Evolutionary conservation across 2,113 vertebrate species (phyloP).

Genomic region (Otus sunia): DNA sequence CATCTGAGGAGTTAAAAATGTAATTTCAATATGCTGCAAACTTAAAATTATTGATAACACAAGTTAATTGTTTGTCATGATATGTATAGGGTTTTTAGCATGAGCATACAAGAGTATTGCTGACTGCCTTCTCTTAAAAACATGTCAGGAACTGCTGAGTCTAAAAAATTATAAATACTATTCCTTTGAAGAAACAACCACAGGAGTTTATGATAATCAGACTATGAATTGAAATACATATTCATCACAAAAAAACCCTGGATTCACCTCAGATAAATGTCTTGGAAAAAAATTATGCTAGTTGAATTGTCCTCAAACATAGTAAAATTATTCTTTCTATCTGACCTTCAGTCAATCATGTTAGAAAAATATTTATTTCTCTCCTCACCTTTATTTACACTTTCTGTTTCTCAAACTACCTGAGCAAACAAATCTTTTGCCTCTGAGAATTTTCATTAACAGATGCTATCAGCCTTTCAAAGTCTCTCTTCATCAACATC

Average conservation of each 20-base stretch:
- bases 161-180: slow-evolving; percentile 56
- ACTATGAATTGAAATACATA: slow-evolving; percentile 53
- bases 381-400: slow-evolving; percentile 38
- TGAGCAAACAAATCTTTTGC: slow-evolving; percentile 44
- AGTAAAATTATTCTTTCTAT: slow-evolving; percentile 28
- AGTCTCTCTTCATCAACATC: slow-evolving; percentile 44
- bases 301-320: slow-evolving; percentile 28
- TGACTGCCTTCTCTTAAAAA: not conserved
- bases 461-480: slow-evolving; percentile 54
- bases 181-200: slow-evolving; percentile 61
- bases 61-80: not conserved
- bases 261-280: slow-evolving; percentile 1
- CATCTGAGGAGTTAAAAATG: not conserved
- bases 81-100: not conserved
- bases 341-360: slow-evolving; percentile 57
- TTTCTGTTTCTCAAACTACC: slow-evolving; percentile 43
- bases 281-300: slow-evolving; percentile 10
- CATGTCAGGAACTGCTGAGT: slow-evolving; percentile 32
- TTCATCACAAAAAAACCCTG: not conserved
- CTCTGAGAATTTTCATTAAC: slow-evolving; percentile 57
- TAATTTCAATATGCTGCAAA: not conserved
- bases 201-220: slow-evolving; percentile 66
- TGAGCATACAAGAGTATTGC: not conserved
- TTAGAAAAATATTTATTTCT: slow-evolving; percentile 53
- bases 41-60: not conserved